Percentiles rank a stretch among this genome's conserved stretches.
Evolutionary conservation across 2,113 vertebrate species (phyloP).

Genomic region (Elephas maximus): DNA sequence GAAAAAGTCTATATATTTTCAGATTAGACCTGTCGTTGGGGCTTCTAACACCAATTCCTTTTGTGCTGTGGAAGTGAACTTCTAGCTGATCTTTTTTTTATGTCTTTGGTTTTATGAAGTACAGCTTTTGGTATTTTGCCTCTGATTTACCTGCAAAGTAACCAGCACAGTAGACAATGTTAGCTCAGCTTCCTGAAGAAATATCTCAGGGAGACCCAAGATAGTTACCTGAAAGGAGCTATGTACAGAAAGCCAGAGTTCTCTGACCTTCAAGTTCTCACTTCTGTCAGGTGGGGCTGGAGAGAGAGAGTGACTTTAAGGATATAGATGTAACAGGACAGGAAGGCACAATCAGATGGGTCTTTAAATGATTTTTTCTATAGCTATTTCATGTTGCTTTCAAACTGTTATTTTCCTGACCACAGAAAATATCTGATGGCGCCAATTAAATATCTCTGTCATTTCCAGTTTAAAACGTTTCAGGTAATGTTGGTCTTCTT

Average conservation of each 20-base stretch:
- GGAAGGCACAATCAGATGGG: background rate
- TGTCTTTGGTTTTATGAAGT: background rate
- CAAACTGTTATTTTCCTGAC: background rate
- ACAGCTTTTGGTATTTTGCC: background rate
- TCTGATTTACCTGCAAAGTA: conserved; percentile 38
- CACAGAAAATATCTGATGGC: background rate
- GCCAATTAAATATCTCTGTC: background rate
- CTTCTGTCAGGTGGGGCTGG: background rate
- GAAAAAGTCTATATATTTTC: conserved; percentile 7
- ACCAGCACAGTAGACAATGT: background rate
- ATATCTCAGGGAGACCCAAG: background rate
- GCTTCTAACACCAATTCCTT: background rate
- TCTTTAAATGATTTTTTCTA: background rate
- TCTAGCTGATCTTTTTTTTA: background rate
- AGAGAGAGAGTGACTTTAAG: background rate
- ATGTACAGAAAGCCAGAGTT: background rate
- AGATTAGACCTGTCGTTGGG: background rate
- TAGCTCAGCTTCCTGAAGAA: background rate
- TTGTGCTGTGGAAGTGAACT: background rate
- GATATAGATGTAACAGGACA: background rate
- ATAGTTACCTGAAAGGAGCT: background rate
- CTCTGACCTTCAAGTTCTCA: background rate
- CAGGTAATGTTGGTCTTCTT: background rate
- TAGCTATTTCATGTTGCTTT: background rate
- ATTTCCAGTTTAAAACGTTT: background rate